Conservation (phyloP, 2,797 vertebrate genomes). For the Huso huso region DNA sequence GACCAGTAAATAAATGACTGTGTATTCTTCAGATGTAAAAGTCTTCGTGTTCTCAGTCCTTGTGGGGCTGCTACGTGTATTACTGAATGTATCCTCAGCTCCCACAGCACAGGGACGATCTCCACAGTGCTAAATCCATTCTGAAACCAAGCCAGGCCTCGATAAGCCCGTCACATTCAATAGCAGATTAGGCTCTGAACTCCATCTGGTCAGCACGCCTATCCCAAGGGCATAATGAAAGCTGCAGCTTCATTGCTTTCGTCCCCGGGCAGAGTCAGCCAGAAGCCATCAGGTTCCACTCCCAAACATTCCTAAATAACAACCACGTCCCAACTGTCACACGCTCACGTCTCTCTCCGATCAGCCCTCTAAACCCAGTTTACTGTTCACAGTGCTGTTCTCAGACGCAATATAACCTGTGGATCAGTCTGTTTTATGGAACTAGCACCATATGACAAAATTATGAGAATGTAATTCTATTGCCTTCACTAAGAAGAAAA, state of each 20-base stretch:
- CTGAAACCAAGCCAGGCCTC: not conserved
- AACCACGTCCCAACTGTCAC: too few species aligned
- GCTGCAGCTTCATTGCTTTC: conserved; percentile 24
- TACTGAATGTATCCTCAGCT: not conserved
- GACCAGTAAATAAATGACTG: too few species aligned
- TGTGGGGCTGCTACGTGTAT: not conserved
- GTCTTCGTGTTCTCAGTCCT: not conserved
- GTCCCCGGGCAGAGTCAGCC: conserved; percentile 18
- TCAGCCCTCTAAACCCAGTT: too few species aligned
- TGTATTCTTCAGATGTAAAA: not conserved
- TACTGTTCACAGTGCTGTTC: too few species aligned
- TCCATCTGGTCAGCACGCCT: not conserved
- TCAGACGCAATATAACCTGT: too few species aligned
- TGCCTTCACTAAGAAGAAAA: too few species aligned
- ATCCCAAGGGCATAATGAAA: conserved; percentile 6
- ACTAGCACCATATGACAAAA: too few species aligned
- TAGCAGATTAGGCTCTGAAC: conserved; percentile 8
- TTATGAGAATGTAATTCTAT: too few species aligned
- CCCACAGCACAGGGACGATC: not conserved
- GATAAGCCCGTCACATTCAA: not conserved
- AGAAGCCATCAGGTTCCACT: not conserved
- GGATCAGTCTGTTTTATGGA: too few species aligned
- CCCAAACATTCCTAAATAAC: too few species aligned
- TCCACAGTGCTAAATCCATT: not conserved
- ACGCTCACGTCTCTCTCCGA: too few species aligned